Evolutionary conservation across 2,888 invertebrate species (phyloP), one percentile per base, ranked within the genome.

Genomic region (Drosophila paracracens): DNA sequence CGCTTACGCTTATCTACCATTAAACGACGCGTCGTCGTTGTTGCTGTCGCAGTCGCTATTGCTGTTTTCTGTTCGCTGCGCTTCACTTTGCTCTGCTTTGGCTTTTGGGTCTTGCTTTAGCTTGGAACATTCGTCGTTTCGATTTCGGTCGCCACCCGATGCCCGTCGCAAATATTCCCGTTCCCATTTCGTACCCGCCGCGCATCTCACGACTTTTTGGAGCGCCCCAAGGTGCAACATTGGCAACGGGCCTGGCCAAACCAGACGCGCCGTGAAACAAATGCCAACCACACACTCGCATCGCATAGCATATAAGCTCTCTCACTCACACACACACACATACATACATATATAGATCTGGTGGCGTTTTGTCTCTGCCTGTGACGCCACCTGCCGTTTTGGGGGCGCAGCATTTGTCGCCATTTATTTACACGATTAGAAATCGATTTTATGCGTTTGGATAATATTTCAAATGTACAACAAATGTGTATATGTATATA

Each of bases 371-470:
- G 43, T 50, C 50, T 62, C 63, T 63, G 75, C 27, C 66, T 46
- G 36, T 60, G 72, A 58, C 79, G 66, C 76, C 79, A 72, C 79
- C 79, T 80, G 71, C 70, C 66, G 33, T 52, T 72, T 72, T 59
- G 71, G 70, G 69, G 65, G 50, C 77, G 83, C 87, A 84, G 88
- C 82, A 85, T 85, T 85, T 85, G 88, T 85, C 85, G 88, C 85
- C 85, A 85, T 85, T 85, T 88, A 85, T 85, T 85, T 85, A 85
- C 88, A 85, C 85, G 85, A 85, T 85, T 85, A 88, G 85, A 88
- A 85, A 85, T 85, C 85, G 85, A 85, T 88, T 85, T 88, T 85
- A 83, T 85, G 88, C 85, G 85, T 88, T 88, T 74, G 74, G 75
- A 82, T 72, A 77, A 86, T 82, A 84, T 86, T 79, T 82, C 79